Evolutionary conservation across 1,140 invertebrate genomes (phyloP), one percentile per base, ranked within the genome.

Genomic region (Solenopsis invicta): DNA sequence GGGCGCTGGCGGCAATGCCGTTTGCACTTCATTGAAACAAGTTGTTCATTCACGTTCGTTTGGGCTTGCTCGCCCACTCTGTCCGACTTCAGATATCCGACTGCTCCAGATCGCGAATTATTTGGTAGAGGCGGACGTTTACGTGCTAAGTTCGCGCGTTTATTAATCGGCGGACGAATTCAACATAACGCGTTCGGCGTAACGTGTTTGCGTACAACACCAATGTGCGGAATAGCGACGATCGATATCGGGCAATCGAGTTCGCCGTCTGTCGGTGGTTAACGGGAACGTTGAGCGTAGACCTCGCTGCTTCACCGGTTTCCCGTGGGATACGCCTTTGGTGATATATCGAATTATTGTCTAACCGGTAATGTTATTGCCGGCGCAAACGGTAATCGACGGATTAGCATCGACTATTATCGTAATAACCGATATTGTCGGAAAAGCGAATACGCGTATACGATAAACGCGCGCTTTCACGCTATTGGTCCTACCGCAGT

Each of bases 261-360:
- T 87, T 67, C 77, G 78, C 61, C 89, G 90, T 90, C 89, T 88
- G 89, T 90, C 85, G 74, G 87, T 75, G 90, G 87, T 90, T 86
- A 90, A 90, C 75, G 77, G 89, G 89, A 45, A 75, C 62, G 88
- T 52, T 52, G 59, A 77, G 76, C 56, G 85, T 88, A 80, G 82
- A 87, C 72, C 85, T 80, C 72, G 89, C 61, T 78, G 82, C 71
- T 45, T 76, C 10, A 48, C 69, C 76, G 61, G 59, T 59, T 52
- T 59, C 78, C 77, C 24, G 48, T 62, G 87, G 87, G 84, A 91
- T 72, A 80, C 64, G 78, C 77, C 87, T 87, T 78, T 74, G 78
- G 84, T 88, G 90, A 91, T 91, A 84, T 90, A 91, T 91, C 90
- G 80, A 91, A 90, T 91, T 91, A 91, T 91, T 87, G 89, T 91